phyloP scores from a whole-genome alignment of 92 coral and sea anemone species.

The Porites cylindrica region DNA sequence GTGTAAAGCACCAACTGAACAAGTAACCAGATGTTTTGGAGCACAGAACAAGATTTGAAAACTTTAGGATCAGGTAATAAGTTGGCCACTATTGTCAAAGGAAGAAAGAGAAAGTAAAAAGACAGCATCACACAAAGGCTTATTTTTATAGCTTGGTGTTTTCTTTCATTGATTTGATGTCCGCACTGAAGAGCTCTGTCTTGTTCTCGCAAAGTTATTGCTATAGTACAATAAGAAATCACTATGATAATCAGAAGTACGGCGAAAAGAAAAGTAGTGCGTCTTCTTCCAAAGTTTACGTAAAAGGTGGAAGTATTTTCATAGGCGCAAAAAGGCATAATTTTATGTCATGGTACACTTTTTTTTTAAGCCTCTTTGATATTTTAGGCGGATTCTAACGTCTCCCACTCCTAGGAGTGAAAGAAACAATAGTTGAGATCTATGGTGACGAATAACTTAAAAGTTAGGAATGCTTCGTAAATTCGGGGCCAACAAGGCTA shows the following conservation, averaged over 20 bases:
- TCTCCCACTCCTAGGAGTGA: not conserved
- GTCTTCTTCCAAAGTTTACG: too few species aligned
- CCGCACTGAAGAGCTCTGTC: not conserved
- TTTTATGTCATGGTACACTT: too few species aligned
- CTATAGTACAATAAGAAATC: slow-evolving; percentile 37
- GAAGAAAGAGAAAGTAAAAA: not conserved
- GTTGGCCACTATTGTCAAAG: slow-evolving; percentile 9
- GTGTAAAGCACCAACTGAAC: slow-evolving; percentile 27
- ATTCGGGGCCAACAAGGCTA: too few species aligned
- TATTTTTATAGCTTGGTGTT: slow-evolving; percentile 44
- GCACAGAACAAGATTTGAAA: not conserved
- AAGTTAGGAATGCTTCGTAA: too few species aligned
- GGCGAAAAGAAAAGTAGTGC: too few species aligned
- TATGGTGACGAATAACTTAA: too few species aligned
- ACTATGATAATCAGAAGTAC: not conserved
- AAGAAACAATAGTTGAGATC: too few species aligned
- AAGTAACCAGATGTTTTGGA: slow-evolving; percentile 2
- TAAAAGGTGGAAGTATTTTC: too few species aligned
- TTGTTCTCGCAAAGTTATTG: slow-evolving; percentile 20
- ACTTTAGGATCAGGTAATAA: not conserved
- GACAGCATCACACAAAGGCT: not conserved
- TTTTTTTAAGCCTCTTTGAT: not conserved
- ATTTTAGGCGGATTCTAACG: not conserved
- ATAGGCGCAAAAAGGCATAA: too few species aligned
- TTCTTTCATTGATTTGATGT: slow-evolving; percentile 9